Evolutionary conservation across 2,888 invertebrate genomes (phyloP).

Genomic region (Cactoblastis cactorum): DNA sequence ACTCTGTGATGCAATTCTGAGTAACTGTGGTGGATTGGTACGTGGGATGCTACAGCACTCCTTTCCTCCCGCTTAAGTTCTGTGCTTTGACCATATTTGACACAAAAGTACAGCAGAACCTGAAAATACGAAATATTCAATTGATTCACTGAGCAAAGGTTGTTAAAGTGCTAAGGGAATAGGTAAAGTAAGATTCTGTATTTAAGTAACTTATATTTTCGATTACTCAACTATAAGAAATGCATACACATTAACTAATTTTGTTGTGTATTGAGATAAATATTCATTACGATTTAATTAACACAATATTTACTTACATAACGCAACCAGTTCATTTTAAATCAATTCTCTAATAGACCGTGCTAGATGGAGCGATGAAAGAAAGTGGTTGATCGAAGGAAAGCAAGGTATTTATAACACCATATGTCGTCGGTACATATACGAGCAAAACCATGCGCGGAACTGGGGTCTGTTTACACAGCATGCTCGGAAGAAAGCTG

Average conservation of each 20-base stretch:
- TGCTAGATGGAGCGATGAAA: conserved; percentile 30
- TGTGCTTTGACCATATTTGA: conserved; percentile 25
- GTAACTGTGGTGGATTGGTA: conserved; percentile 58
- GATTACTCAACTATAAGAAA: too few species aligned
- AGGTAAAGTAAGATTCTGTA: too few species aligned
- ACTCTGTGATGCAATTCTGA: conserved; percentile 71
- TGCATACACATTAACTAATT: not conserved
- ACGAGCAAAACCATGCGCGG: conserved; percentile 28
- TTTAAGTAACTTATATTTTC: too few species aligned
- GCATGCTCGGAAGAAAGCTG: conserved; percentile 43
- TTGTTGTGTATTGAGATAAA: not conserved
- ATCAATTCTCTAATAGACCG: conserved; percentile 24
- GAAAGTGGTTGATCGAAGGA: conserved; percentile 47
- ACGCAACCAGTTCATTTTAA: conserved; percentile 43
- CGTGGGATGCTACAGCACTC: conserved; percentile 17
- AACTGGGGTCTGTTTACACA: conserved; percentile 42
- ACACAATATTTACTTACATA: conserved; percentile 46
- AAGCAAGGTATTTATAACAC: conserved; percentile 51
- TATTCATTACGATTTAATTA: not conserved
- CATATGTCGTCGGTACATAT: conserved; percentile 21
- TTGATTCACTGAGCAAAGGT: too few species aligned
- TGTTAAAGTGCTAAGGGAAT: too few species aligned
- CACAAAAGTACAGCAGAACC: conserved; percentile 38
- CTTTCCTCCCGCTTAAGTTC: conserved; percentile 34
- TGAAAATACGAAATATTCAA: conserved; percentile 34